A percentile compares a stretch with the other conserved stretches of the same genome.
phyloP scores from a whole-genome alignment of 1,140 invertebrate species.

The Cydia splendana region DNA sequence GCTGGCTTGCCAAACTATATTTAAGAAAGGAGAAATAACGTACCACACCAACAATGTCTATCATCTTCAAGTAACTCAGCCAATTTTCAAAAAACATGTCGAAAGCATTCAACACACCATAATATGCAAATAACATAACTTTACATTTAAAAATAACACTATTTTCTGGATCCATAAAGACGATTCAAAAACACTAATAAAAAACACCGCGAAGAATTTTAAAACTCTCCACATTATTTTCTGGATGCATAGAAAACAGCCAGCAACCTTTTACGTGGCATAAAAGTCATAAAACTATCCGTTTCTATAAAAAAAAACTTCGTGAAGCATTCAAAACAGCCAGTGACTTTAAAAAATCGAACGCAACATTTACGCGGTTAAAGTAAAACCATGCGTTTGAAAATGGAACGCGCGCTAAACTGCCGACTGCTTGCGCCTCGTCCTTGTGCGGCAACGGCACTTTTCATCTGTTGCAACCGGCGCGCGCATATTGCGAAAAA shows the following conservation, averaged over 20 bases:
- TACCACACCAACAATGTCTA: background rate
- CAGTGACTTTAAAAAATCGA: background rate
- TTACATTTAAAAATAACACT: background rate
- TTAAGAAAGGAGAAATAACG: background rate
- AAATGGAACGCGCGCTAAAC: conserved; percentile 5
- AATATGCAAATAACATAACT: background rate
- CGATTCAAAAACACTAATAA: background rate
- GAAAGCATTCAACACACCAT: background rate
- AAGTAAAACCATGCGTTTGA: conserved; percentile 15
- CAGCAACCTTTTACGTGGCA: background rate
- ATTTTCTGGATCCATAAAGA: background rate
- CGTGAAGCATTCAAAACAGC: background rate
- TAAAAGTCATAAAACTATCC: background rate
- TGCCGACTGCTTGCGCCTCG: background rate
- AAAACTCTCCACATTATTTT: background rate
- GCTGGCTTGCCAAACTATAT: too few relatives aligned
- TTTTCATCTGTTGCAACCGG: conserved; percentile 27
- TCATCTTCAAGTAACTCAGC: background rate
- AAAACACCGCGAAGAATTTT: background rate
- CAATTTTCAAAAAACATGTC: background rate
- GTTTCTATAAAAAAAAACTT: background rate
- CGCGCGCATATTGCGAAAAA: conserved; percentile 19
- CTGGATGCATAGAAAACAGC: background rate
- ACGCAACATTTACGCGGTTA: background rate
- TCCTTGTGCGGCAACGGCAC: conserved; percentile 24